Base-by-base conservation (phyloP, 2,797 vertebrate species). In the Etheostoma nigrum region DNA sequence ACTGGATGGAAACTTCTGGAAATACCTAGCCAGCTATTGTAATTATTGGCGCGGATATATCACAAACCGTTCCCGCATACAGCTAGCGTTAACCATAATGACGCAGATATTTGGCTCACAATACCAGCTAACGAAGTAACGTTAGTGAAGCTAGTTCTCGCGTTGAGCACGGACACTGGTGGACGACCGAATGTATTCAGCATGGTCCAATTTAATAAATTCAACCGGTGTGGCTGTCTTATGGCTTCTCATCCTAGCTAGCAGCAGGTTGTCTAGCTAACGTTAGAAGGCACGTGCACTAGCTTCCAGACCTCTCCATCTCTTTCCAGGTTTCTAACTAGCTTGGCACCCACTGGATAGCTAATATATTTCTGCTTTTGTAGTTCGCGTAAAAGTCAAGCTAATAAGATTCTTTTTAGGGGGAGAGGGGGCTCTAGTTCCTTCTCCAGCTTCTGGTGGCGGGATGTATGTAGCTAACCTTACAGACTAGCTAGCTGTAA, bases 391-490 rank as follows among this genome's bases (percentile, higher is more conserved):
- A 30, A 33, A 65, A 44, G 33, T 66, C 3, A 33, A 58, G 4
- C 75, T 76, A 63, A 66, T 71, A 60, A 15, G 42, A 33, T 59
- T 62, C 3, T 51, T 18, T 11, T 40, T 10, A 36, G 1, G 12
- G 1, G 14, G 21, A 36, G 0, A 6, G 1, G 12, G 18, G 9
- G 1, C 14, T 61, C 62, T 63, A 2, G 15, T n/a, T 36, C 2
- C 33, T 85, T 88, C 86, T 85, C 84, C 72, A 76, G 8, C 89
- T 92, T 80, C 54, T 30, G 44, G n/a, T 62, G 74, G 76, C 76
- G 74, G 82, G 72, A 52, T 74, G 52, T 45, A 15, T 53, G 61
- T 55, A 30, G 30, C 30, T 30, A 12, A 40, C 36, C 10, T 11
- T 40, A 27, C 5, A n/a, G 62, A 40, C 47, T 51, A 21, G 47